Evolutionary conservation across 2,797 vertebrate genomes (phyloP), one percentile per base, ranked within the genome.

Genomic region (Sebastes itinus): DNA sequence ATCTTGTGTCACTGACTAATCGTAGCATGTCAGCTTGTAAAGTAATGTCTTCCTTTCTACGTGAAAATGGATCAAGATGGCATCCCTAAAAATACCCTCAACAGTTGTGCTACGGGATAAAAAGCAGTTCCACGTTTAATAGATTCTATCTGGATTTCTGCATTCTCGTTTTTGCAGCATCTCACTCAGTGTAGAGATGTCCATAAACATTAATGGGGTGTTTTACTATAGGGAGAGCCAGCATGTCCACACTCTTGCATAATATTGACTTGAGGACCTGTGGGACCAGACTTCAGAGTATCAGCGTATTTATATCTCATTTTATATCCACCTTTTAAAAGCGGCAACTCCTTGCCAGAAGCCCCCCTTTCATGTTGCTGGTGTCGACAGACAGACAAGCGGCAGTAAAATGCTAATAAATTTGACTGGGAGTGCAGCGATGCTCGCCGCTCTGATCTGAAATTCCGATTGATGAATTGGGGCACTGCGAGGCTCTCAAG

Each of bases 391-490:
- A 87, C 91, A 88, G 87, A 90, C 87, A 87, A 79, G 90, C 89
- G 4, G 86, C 82, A 80, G 82, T 88, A 87, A 92, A 94, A 92
- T 92, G 92, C 90, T 91, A 95, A 94, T 90, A 92, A 86, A 91
- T 93, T 83, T 92, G 87, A 92, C 83, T 79, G 79, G 81, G 81
- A 89, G 89, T 75, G 89, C 75, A 49, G 84, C 67, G 56, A 81
- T 83, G 87, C 90, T 83, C 42, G 2, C 63, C 22, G 74, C 92
- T 93, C 89, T 92, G 90, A 94, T 94, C 90, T 89, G 89, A 91
- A 91, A 94, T 91, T 93, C 92, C 78, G 75, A 93, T 88, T 95
- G 94, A 95, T 93, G 93, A 93, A 92, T 84, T 82, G 86, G 83
- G 88, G 87, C 84, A 74, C 69, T 58, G 87, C 38, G 4, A 89